Conservation (phyloP, 2,113 vertebrate genomes). For the Garra rufa region DNA sequence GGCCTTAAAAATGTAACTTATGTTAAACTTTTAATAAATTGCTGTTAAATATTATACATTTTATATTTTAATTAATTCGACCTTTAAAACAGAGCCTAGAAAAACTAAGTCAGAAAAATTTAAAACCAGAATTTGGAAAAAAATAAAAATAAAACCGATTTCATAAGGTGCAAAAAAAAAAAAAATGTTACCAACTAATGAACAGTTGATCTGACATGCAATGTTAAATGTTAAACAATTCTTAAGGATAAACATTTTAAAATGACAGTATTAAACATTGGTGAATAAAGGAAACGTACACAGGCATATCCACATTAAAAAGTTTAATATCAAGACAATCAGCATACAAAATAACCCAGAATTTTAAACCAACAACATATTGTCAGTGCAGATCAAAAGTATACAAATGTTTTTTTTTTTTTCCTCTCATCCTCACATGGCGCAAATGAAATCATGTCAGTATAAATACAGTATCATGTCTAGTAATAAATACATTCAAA, state of each 20-base stretch:
- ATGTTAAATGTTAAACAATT: neutral
- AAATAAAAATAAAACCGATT: no score
- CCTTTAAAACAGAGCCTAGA: no score
- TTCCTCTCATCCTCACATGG: conserved; percentile 46
- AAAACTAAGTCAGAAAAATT: no score
- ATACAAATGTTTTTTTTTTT: conserved; percentile 63
- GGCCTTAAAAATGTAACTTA: no score
- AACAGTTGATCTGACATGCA: neutral
- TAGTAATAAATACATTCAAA: conserved; percentile 62
- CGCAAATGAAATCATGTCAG: conserved; percentile 63
- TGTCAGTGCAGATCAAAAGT: conserved; percentile 80
- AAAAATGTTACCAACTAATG: neutral
- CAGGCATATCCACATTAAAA: conserved; percentile 49
- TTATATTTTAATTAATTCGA: no score
- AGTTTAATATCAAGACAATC: conserved; percentile 76
- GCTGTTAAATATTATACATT: no score
- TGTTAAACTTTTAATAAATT: no score
- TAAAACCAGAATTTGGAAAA: no score
- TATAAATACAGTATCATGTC: conserved; percentile 60
- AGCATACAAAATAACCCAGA: conserved; percentile 76
- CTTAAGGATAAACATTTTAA: neutral
- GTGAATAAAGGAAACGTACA: neutral
- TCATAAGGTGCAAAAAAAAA: no score
- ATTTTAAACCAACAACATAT: conserved; percentile 67
- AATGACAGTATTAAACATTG: neutral